Evolutionary conservation across 2,888 invertebrate genomes (phyloP).

Genomic region (Vandiemenella viatica): DNA sequence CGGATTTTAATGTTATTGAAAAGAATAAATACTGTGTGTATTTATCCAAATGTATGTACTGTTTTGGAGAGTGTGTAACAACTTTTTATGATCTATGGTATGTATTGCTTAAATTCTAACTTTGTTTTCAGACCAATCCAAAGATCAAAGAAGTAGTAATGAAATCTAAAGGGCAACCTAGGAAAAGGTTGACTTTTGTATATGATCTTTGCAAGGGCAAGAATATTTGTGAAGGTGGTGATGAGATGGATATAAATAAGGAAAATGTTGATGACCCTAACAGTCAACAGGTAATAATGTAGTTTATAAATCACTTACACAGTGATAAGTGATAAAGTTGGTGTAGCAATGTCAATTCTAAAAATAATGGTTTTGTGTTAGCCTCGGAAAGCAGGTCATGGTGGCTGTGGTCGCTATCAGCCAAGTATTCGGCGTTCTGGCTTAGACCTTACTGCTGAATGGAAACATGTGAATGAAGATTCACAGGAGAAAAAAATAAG

Average conservation of each 20-base stretch:
- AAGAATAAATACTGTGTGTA: too few relatives aligned
- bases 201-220: slow-evolving; percentile 97
- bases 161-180: slow-evolving; percentile 92
- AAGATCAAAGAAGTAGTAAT: slow-evolving; percentile 87
- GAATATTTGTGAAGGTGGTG: slow-evolving; percentile 95
- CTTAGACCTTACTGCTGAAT: slow-evolving; percentile 88
- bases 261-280: slow-evolving; percentile 31
- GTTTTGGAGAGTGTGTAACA: too few relatives aligned
- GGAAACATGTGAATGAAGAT: slow-evolving; percentile 98
- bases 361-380: too few relatives aligned
- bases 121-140: slow-evolving; percentile 55
- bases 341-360: too few relatives aligned
- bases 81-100: too few relatives aligned
- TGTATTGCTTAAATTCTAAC: neutral
- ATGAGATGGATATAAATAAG: slow-evolving; percentile 87
- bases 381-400: slow-evolving; percentile 56
- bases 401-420: slow-evolving; percentile 96
- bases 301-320: neutral
- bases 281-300: slow-evolving; percentile 19
- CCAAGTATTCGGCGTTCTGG: slow-evolving; percentile 82
- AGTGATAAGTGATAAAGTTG: too few relatives aligned
- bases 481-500: slow-evolving; percentile 91
- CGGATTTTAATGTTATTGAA: neutral
- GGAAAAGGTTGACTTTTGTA: slow-evolving; percentile 85
- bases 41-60: too few relatives aligned